phyloP scores from a whole-genome alignment of 2,888 invertebrate species.

The Chesias legatella region DNA sequence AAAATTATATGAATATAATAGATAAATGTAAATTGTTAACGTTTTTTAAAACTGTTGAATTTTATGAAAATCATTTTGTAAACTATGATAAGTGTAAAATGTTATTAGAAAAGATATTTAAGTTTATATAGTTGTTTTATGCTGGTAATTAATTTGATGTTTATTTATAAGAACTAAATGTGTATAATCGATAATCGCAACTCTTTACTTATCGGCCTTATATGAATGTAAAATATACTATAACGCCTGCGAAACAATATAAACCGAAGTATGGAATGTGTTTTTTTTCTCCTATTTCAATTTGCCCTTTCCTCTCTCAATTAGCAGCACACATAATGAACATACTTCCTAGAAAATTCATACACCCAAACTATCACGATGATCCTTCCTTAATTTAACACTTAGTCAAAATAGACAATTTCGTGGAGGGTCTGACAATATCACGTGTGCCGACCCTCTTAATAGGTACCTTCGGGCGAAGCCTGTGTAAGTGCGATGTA shows the following conservation, averaged over 20 bases:
- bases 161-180: conserved; percentile 33
- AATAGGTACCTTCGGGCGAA: conserved; percentile 66
- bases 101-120: conserved; percentile 36
- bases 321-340: conserved; percentile 13
- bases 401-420: conserved; percentile 66
- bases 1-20: conserved; percentile 38
- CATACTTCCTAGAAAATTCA: conserved; percentile 34
- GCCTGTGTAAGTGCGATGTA: conserved; percentile 68
- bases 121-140: conserved; percentile 30
- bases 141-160: conserved; percentile 29
- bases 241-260: conserved; percentile 66
- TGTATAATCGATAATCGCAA: conserved; percentile 45
- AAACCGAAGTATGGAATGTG: conserved; percentile 47
- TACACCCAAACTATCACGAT: conserved; percentile 37
- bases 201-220: conserved; percentile 58
- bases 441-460: conserved; percentile 63
- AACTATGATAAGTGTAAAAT: conserved; percentile 42
- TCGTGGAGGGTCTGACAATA: conserved; percentile 58
- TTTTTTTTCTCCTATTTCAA: conserved; percentile 17
- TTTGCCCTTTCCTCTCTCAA: conserved; percentile 16
- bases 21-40: conserved; percentile 70
- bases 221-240: conserved; percentile 60
- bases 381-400: conserved; percentile 55
- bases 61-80: conserved; percentile 62
- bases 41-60: conserved; percentile 71